Base-by-base conservation (phyloP, 2,888 invertebrate genomes). In the Archips crataeganus region DNA sequence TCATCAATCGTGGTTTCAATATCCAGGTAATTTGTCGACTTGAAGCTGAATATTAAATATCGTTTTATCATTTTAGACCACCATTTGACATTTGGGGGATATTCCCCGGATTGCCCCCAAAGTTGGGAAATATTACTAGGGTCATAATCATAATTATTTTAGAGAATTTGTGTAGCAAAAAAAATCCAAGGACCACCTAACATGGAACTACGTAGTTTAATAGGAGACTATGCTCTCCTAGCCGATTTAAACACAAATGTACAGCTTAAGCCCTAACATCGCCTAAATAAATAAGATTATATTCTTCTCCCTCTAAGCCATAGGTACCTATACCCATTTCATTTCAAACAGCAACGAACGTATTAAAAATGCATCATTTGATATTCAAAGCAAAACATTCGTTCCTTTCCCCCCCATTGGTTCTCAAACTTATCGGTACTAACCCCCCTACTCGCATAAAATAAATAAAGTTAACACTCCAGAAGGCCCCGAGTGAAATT, bases 1-100 rank as follows among this genome's bases (percentile, higher is more conserved):
- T 77, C 80, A 85, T 85, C 84, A 85, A 84, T 85, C 82, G 76
- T 80, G 9, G 66, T 81, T 84, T 81, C 85, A 80, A 79, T 80
- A 78, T 77, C 67, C 71, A 64, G 76, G 75, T 74, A 76, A 76
- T 76, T 74, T 75, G 74, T 70, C 75, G 65, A 71, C 47, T 71
- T 65, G 64, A 5, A 63, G 3, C 57, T 71, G 65, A 51, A 65
- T 65, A 71, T 71, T 60, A 65, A 65, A 71, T 47, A 60, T 71
- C 71, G 60, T 51, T 71, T 32, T 71, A 51, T 60, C 71, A 60
- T 71, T 42, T 61, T 34, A 47, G 10, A 42, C 13, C 15, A 45
- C 54, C 10, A 10, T 23, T 54, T 54, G 23, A 23, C 54, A 54
- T 23, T 8, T 54, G 23, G 9, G 54, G 54, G 54, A 54, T 54